phyloP scores from a whole-genome alignment of 2,888 invertebrate species.

The Trissolcus brochymenae region DNA sequence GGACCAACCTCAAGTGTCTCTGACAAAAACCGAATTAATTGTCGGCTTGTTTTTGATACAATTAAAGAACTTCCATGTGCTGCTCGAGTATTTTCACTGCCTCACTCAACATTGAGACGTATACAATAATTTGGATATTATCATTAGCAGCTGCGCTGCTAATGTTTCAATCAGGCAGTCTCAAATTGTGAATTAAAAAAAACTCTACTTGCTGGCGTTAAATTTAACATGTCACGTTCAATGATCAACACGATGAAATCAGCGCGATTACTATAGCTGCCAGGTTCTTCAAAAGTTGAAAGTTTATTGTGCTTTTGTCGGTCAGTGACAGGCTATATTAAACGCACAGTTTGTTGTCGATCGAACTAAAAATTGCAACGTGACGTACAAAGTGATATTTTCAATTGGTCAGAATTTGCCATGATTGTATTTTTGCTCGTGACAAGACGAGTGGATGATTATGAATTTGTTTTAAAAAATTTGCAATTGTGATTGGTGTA shows the following conservation, averaged over 20 bases:
- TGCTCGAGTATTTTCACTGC: conserved; percentile 31
- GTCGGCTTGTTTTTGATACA: conserved; percentile 55
- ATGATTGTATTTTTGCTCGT: conserved; percentile 46
- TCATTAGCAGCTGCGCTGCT: conserved; percentile 9
- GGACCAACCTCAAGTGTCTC: conserved; percentile 35
- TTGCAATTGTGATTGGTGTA: neutral
- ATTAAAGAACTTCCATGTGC: conserved; percentile 43
- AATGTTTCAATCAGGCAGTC: conserved; percentile 6
- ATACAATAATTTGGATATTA: conserved; percentile 25
- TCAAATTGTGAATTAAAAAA: neutral
- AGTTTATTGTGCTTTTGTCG: conserved; percentile 20
- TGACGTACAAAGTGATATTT: conserved; percentile 39
- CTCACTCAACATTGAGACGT: conserved; percentile 14
- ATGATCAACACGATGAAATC: conserved; percentile 17
- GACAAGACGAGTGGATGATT: conserved; percentile 32
- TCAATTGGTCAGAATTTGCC: conserved; percentile 40
- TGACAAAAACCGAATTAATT: conserved; percentile 60
- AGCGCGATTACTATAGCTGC: conserved; percentile 1
- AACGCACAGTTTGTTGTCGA: conserved; percentile 6
- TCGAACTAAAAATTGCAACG: conserved; percentile 21
- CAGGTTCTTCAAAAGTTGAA: conserved; percentile 8
- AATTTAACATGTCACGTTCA: no score
- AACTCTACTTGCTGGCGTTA: neutral
- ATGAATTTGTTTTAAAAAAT: neutral
- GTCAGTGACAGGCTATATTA: conserved; percentile 16